phyloP scores from a whole-genome alignment of 35 echinoderm and acorn worm species.

The Nesometra sesokonis region DNA sequence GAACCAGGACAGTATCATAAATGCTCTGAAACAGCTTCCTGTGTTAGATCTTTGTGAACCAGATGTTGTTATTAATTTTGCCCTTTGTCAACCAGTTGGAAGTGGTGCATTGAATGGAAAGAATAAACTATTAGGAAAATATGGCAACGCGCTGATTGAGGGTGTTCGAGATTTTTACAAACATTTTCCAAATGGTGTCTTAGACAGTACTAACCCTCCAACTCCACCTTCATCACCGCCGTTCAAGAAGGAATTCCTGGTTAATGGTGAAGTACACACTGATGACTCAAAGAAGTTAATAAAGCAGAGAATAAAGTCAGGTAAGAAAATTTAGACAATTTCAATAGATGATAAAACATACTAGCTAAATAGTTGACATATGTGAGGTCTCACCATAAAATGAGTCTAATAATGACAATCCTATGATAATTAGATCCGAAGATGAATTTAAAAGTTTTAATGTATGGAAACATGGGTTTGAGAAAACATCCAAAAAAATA shows the following conservation, averaged over 20 bases:
- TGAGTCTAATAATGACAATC: too few species aligned
- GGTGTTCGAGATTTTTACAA: constrained; percentile 83
- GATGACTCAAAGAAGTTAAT: neutral
- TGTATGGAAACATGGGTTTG: too few species aligned
- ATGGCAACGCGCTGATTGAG: constrained; percentile 82
- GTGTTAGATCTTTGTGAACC: constrained; percentile 75
- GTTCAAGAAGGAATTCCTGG: neutral
- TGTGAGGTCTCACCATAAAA: too few species aligned
- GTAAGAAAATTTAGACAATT: too few species aligned
- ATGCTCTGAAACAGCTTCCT: constrained; percentile 77
- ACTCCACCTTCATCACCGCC: constrained; percentile 28
- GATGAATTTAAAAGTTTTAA: too few species aligned
- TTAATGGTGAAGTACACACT: neutral
- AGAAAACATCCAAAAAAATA: too few species aligned
- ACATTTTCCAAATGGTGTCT: constrained; percentile 52
- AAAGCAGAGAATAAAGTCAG: neutral
- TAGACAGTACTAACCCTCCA: constrained; percentile 35
- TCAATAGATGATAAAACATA: too few species aligned
- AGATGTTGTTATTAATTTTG: constrained; percentile 54
- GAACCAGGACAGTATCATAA: constrained; percentile 60
- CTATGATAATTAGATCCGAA: too few species aligned
- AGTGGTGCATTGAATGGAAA: constrained; percentile 52
- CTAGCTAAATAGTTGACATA: too few species aligned
- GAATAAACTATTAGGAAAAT: constrained; percentile 57
- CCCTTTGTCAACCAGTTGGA: constrained; percentile 69